These are phyloP conservation scores for Trinorchestia longiramus DNA, from an alignment of 1,140 invertebrate genomes.

Conservation along the genomic window DNA sequence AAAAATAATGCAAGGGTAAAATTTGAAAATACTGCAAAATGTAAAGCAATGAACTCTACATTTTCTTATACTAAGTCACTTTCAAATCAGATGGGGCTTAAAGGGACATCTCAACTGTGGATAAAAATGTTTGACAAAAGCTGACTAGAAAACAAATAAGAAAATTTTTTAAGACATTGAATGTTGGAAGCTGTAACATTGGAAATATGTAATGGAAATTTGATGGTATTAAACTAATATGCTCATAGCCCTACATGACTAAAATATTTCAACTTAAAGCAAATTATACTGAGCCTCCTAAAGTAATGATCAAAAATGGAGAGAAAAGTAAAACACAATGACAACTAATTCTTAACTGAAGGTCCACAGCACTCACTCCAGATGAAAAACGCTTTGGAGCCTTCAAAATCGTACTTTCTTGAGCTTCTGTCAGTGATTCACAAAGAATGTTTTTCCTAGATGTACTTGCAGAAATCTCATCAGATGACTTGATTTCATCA, in stretches of 20 bases:
- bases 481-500: not conserved
- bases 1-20: not conserved
- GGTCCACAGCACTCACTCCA: not conserved
- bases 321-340: not conserved
- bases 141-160: not conserved
- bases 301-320: too few relatives aligned
- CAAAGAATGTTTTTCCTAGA: not conserved
- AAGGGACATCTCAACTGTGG: too few relatives aligned
- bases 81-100: not conserved
- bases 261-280: not conserved
- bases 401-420: not conserved
- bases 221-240: not conserved
- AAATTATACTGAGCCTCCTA: not conserved
- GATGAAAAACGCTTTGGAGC: slow-evolving; percentile 8
- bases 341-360: not conserved
- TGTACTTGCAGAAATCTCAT: not conserved
- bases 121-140: not conserved
- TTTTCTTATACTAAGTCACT: not conserved
- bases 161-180: not conserved
- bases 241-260: not conserved
- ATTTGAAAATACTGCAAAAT: not conserved
- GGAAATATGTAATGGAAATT: too few relatives aligned
- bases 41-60: not conserved
- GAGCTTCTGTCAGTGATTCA: not conserved
- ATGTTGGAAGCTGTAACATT: not conserved